Conservation (phyloP, 2,113 vertebrate genomes). For the Callopanchax toddi region DNA sequence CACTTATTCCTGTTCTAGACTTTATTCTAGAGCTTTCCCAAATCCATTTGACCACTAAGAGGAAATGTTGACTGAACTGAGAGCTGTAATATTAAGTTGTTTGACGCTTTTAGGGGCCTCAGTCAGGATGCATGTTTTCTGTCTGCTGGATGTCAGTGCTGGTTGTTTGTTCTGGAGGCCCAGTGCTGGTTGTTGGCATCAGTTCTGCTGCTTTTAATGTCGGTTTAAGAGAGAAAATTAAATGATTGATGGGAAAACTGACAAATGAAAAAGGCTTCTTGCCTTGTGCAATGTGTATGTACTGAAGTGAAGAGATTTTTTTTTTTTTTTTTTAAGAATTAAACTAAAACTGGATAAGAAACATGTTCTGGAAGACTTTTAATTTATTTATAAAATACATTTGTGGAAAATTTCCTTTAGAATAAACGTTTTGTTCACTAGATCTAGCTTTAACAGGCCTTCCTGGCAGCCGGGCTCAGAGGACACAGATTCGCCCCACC, state of each 20-base stretch:
- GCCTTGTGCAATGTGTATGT: conserved; percentile 71
- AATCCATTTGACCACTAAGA: no score
- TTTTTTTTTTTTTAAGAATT: conserved; percentile 69
- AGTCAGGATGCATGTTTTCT: conserved; percentile 14
- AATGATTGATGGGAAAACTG: conserved; percentile 29
- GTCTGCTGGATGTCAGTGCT: conserved; percentile 40
- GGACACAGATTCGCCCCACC: no score
- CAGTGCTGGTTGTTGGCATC: conserved; percentile 44
- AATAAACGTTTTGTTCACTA: no score
- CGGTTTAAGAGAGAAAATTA: conserved; percentile 18
- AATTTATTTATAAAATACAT: neutral
- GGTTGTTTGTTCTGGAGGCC: conserved; percentile 39
- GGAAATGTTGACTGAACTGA: no score
- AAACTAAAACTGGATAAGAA: conserved; percentile 65
- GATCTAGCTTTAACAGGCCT: no score
- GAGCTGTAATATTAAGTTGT: neutral
- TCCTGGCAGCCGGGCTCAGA: no score
- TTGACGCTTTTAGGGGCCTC: neutral
- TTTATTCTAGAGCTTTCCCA: no score
- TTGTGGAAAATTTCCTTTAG: no score
- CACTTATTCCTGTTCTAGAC: no score
- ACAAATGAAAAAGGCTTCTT: conserved; percentile 19
- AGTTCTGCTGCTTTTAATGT: conserved; percentile 63
- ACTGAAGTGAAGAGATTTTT: conserved; percentile 62
- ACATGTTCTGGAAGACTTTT: conserved; percentile 5